Base-by-base conservation (phyloP, 2,797 vertebrate species). In the Onychomys leucogaster region DNA sequence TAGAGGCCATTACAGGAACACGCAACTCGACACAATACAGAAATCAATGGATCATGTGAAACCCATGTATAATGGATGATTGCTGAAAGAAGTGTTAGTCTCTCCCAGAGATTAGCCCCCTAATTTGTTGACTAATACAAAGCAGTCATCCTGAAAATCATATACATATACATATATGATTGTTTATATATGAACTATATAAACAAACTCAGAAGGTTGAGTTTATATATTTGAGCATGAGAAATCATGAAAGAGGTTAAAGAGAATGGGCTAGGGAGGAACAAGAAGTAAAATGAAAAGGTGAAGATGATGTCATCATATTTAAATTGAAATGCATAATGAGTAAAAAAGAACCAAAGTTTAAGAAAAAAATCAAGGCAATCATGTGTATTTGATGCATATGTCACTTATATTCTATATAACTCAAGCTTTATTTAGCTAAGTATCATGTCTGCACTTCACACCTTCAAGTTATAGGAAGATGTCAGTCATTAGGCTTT, bases 401-500 rank as follows among this genome's bases (percentile, higher is more conserved):
- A 46, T 21, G 13, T 37, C 41, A 89, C 71, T 85, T 32, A 59
- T 27, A 34, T 6, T 63, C 73, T 17, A 7, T 59, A 89, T 32
- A 94, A 57, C 21, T 16, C 13, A 86, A 67, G 49, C 59, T 95
- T 86, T 59, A 89, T 85, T 95, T 93, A 71, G n/a, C 32, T 6
- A 86, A 83, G n/a, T 16, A 63, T 16, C 0, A 10, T 94, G 43
- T 5, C 43, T 97, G 29, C 7, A 37, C 21, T 95, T 86, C 78
- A 57, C 34, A 69, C 80, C 94, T 91, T 32, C 32, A 93, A 94
- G 71, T 94, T 89, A 37, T 8, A 75, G 59, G 55, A 57, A 86
- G 43, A 10, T 91, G 63, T 16, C 71, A 95, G 49, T 80, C 32
- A 94, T 84, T 34, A 93, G 65, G 29, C n/a, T 93, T 93, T 91